Percentiles rank a stretch among this genome's conserved stretches.
Conservation (phyloP, 2,888 invertebrate genomes). For the Harpagoxenus sublaevis region DNA sequence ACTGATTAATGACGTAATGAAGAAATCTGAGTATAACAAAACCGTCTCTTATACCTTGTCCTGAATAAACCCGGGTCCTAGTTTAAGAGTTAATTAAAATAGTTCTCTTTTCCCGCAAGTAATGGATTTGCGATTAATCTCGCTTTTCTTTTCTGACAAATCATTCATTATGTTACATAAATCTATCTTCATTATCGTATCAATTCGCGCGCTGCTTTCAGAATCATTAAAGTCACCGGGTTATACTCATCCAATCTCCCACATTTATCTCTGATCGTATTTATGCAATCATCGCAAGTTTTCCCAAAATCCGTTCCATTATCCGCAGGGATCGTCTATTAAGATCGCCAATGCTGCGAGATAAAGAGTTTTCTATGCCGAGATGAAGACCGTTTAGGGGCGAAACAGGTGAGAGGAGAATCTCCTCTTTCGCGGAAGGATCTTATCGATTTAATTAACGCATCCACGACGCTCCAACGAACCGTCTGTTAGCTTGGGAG, state of each 20-base stretch:
- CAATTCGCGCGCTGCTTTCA: slow-evolving; percentile 10
- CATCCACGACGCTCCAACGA: slow-evolving; percentile 52
- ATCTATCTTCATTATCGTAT: slow-evolving; percentile 43
- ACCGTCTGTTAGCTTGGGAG: slow-evolving; percentile 6
- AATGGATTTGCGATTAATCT: slow-evolving; percentile 46
- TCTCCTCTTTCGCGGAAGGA: slow-evolving; percentile 58
- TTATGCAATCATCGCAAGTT: slow-evolving; percentile 50
- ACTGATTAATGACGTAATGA: slow-evolving; percentile 29
- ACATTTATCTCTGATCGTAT: slow-evolving; percentile 11
- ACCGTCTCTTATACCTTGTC: slow-evolving; percentile 12
- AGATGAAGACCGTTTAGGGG: slow-evolving; percentile 2
- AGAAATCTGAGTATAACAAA: slow-evolving; percentile 18
- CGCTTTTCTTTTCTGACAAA: slow-evolving; percentile 28
- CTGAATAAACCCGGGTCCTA: slow-evolving; percentile 14
- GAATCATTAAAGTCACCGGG: slow-evolving; percentile 8
- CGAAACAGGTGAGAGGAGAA: slow-evolving; percentile 52
- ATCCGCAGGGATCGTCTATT: slow-evolving; percentile 53
- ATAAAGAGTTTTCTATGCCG: slow-evolving; percentile 42
- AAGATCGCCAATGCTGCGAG: slow-evolving; percentile 54
- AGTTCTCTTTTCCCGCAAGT: slow-evolving; percentile 16
- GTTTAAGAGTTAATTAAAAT: slow-evolving; percentile 48
- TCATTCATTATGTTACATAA: slow-evolving; percentile 38
- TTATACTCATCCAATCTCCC: not conserved
- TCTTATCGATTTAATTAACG: slow-evolving; percentile 77
- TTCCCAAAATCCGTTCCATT: slow-evolving; percentile 15